These are phyloP conservation scores for Poeciliopsis occidentalis DNA, from an alignment of 2,113 vertebrate genomes.

Conservation along the genomic window DNA sequence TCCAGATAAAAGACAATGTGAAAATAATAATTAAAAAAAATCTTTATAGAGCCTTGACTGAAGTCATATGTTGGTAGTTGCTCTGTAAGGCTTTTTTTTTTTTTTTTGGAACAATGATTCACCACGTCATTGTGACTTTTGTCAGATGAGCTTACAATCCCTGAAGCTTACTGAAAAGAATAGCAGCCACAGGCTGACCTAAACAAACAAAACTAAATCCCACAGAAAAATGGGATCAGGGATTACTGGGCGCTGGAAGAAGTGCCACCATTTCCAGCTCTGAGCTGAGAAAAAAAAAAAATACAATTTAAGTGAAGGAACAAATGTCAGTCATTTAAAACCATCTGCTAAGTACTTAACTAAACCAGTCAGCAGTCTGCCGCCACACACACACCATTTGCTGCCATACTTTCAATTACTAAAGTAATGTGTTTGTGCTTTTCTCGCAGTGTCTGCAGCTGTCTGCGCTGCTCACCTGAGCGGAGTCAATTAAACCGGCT, in stretches of 20 bases:
- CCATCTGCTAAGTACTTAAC: conserved; percentile 79
- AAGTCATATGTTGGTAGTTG: conserved; percentile 27
- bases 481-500: conserved; percentile 68
- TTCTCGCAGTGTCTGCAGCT: conserved; percentile 56
- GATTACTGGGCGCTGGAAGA: conserved; percentile 5
- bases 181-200: conserved; percentile 42
- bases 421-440: conserved; percentile 69
- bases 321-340: conserved; percentile 72
- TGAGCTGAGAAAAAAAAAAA: conserved; percentile 32
- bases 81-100: conserved; percentile 38
- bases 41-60: conserved; percentile 7
- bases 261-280: conserved; percentile 27
- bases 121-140: conserved; percentile 18
- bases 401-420: conserved; percentile 62
- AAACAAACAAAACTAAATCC: conserved; percentile 42
- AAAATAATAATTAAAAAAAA: conserved; percentile 22
- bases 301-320: conserved; percentile 55
- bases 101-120: conserved; percentile 33
- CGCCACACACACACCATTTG: conserved; percentile 71
- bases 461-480: conserved; percentile 61
- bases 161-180: conserved; percentile 46
- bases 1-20: conserved; percentile 15
- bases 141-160: conserved; percentile 28
- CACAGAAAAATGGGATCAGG: conserved; percentile 24
- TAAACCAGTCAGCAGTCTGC: conserved; percentile 63